These are phyloP conservation scores for Hylyphantes graminicola DNA, from an alignment of 1,140 invertebrate species.

Conservation along the genomic window DNA sequence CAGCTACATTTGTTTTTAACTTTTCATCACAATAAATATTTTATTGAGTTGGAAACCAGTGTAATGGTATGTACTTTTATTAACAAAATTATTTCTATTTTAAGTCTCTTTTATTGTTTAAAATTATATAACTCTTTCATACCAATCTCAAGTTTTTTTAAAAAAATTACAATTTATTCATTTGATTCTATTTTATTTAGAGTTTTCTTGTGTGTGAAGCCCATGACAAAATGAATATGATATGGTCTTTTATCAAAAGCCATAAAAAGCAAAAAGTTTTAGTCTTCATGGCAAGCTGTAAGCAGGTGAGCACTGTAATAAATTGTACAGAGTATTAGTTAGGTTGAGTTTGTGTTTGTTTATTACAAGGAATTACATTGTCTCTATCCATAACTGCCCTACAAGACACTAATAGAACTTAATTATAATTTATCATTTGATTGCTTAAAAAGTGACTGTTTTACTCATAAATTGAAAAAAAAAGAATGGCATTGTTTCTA, in stretches of 20 bases:
- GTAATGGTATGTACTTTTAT: too few relatives aligned
- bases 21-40: neutral
- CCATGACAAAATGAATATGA: conserved; percentile 88
- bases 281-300: conserved; percentile 95
- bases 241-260: conserved; percentile 96
- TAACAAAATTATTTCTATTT: too few relatives aligned
- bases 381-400: too few relatives aligned
- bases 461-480: too few relatives aligned
- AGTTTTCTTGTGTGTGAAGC: conserved; percentile 92
- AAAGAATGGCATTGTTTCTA: too few relatives aligned
- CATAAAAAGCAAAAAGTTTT: conserved; percentile 93
- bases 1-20: neutral
- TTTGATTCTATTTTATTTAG: conserved; percentile 65
- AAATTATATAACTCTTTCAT: neutral
- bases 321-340: neutral
- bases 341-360: neutral
- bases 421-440: too few relatives aligned
- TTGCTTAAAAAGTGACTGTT: too few relatives aligned
- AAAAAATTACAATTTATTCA: neutral
- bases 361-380: neutral
- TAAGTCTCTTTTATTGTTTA: too few relatives aligned
- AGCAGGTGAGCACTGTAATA: conserved; percentile 83
- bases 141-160: neutral
- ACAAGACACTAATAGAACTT: too few relatives aligned
- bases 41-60: neutral